Conservation (phyloP, 1,140 invertebrate species). For the Panagrolaimus sp. region DNA sequence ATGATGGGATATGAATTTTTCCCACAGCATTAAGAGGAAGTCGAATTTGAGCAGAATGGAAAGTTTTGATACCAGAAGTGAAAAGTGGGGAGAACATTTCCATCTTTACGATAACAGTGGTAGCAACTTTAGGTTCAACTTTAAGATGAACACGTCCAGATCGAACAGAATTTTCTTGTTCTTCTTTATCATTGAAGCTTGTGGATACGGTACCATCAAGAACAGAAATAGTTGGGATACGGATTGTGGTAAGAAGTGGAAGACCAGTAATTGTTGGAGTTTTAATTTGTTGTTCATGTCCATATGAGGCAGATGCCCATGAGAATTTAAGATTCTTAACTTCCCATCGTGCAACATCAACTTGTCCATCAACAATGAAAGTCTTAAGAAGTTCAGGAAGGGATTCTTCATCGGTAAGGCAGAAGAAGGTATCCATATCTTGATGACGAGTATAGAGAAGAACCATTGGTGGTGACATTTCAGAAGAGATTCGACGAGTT, state of each 20-base stretch:
- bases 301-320: slow-evolving; percentile 18
- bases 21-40: slow-evolving; percentile 26
- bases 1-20: background rate
- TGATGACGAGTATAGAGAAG: slow-evolving; percentile 18
- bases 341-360: slow-evolving; percentile 24
- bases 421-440: slow-evolving; percentile 19
- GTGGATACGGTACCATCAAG: slow-evolving; percentile 22
- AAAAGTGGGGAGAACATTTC: slow-evolving; percentile 30
- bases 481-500: slow-evolving; percentile 4
- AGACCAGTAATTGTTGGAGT: slow-evolving; percentile 41
- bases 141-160: slow-evolving; percentile 14
- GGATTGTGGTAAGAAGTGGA: slow-evolving; percentile 23
- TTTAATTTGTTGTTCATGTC: slow-evolving; percentile 26
- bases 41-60: slow-evolving; percentile 22
- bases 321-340: background rate
- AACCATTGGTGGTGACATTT: background rate
- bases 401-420: slow-evolving; percentile 11
- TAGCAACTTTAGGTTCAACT: slow-evolving; percentile 24
- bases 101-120: slow-evolving; percentile 21
- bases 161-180: slow-evolving; percentile 10
- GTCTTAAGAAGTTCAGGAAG: slow-evolving; percentile 20
- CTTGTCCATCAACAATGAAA: slow-evolving; percentile 25
- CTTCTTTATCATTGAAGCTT: slow-evolving; percentile 12
- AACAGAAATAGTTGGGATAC: background rate
- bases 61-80: slow-evolving; percentile 26